These are phyloP conservation scores for Periophthalmus modestus DNA, from an alignment of 2,113 vertebrate genomes.

Conservation along the genomic window DNA sequence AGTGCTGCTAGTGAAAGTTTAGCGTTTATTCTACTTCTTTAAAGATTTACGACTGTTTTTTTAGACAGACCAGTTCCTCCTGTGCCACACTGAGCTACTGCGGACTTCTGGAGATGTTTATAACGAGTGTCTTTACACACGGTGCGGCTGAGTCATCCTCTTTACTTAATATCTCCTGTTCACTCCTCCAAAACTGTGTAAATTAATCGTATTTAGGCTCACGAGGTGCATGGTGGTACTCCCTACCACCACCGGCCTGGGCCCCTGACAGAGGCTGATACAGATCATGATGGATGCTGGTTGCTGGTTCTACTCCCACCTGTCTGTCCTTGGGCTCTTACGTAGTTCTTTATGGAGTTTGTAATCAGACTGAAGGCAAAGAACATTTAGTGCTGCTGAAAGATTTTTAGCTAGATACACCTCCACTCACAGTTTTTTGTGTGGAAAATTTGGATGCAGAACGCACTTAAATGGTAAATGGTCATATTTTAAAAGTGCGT, in stretches of 20 bases:
- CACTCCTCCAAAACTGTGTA: conserved; percentile 37
- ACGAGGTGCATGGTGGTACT: conserved; percentile 49
- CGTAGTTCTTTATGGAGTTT: conserved; percentile 15
- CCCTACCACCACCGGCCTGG: conserved; percentile 25
- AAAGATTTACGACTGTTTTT: not conserved
- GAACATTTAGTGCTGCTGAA: conserved; percentile 1
- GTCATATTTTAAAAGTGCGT: too few relatives aligned
- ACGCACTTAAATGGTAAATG: too few relatives aligned
- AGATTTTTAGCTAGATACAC: not conserved
- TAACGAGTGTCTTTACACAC: not conserved
- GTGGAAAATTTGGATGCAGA: too few relatives aligned
- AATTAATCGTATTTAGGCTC: conserved; percentile 64
- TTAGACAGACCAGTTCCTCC: not conserved
- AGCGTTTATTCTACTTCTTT: too few relatives aligned
- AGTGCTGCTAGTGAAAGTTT: too few relatives aligned
- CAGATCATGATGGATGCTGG: conserved; percentile 42
- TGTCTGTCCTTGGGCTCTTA: conserved; percentile 25
- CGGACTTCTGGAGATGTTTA: not conserved
- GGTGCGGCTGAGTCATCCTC: conserved; percentile 28
- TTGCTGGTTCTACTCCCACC: conserved; percentile 50
- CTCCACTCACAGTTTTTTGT: too few relatives aligned
- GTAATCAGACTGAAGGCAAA: conserved; percentile 32
- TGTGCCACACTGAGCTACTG: too few relatives aligned
- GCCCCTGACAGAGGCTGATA: conserved; percentile 47
- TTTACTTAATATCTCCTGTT: conserved; percentile 16